Percentiles rank a stretch among this genome's conserved stretches.
These are phyloP conservation scores for Ennomos erosarius DNA, from an alignment of 2,888 invertebrate genomes.

Conservation along the genomic window DNA sequence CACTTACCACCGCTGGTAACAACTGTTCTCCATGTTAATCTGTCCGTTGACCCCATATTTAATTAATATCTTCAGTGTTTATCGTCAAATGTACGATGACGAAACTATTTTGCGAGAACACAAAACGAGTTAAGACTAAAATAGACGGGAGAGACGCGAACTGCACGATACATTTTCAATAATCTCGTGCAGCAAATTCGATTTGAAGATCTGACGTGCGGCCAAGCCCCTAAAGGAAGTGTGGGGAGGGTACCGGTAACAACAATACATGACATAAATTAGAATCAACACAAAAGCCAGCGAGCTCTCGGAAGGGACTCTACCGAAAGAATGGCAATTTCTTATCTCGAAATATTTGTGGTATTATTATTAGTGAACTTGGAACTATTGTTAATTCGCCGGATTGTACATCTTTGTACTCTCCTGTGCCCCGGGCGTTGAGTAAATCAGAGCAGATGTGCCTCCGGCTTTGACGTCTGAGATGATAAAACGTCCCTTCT, in stretches of 20 bases:
- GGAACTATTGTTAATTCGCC: constrained; percentile 73
- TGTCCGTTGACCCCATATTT: constrained; percentile 54
- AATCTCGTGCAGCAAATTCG: constrained; percentile 77
- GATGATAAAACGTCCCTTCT: constrained; percentile 65
- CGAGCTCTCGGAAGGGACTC: constrained; percentile 80
- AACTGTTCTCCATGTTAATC: constrained; percentile 48
- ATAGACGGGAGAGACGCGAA: constrained; percentile 44
- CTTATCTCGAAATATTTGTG: constrained; percentile 75
- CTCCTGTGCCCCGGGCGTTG: constrained; percentile 50
- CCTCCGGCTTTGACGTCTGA: constrained; percentile 56
- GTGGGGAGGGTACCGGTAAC: constrained; percentile 76
- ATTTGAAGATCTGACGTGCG: constrained; percentile 65
- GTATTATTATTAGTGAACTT: constrained; percentile 77
- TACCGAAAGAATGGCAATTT: constrained; percentile 82
- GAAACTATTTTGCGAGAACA: constrained; percentile 33
- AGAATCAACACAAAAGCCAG: constrained; percentile 81
- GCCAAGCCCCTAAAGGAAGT: constrained; percentile 76
- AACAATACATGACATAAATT: constrained; percentile 84
- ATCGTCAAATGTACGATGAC: constrained; percentile 37
- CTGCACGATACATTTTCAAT: constrained; percentile 69
- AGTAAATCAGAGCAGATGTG: constrained; percentile 80
- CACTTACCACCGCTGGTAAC: constrained; percentile 45
- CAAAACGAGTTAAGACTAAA: constrained; percentile 42
- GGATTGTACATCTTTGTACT: constrained; percentile 64
- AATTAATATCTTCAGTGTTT: constrained; percentile 43